phyloP scores from a whole-genome alignment of 2,113 vertebrate species.

The Chrysochloris asiatica region DNA sequence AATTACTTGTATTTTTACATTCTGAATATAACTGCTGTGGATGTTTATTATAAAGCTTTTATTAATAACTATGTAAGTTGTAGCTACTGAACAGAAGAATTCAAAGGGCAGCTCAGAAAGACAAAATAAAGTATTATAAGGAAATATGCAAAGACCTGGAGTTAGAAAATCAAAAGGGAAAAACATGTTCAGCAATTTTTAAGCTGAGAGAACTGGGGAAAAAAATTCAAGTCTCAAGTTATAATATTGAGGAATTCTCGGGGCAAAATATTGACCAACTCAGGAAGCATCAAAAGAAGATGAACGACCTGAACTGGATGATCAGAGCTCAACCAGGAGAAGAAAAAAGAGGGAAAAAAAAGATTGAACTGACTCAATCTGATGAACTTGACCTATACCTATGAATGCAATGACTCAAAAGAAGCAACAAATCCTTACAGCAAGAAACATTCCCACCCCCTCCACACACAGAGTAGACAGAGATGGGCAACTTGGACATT shows the following conservation, averaged over 20 bases:
- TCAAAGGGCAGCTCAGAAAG: neutral
- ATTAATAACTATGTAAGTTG: neutral
- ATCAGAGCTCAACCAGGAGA: no score
- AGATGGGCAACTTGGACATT: no score
- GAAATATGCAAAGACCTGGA: neutral
- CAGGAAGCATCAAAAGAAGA: neutral
- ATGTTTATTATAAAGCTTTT: neutral
- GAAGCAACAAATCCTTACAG: no score
- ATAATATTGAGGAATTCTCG: neutral
- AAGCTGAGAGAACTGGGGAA: neutral
- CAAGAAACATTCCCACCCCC: no score
- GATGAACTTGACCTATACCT: no score
- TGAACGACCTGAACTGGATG: no score
- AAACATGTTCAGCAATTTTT: neutral
- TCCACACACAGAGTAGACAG: no score
- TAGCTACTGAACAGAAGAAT: neutral
- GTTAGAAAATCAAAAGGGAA: neutral
- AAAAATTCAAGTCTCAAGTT: neutral
- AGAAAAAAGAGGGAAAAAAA: no score
- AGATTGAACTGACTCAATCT: no score
- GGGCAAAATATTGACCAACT: neutral
- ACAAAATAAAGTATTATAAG: neutral
- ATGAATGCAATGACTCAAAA: no score
- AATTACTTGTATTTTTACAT: constrained; percentile 3
- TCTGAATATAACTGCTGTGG: neutral